These are phyloP conservation scores for Anticlea derivata DNA, from an alignment of 2,888 invertebrate species.

Conservation along the genomic window DNA sequence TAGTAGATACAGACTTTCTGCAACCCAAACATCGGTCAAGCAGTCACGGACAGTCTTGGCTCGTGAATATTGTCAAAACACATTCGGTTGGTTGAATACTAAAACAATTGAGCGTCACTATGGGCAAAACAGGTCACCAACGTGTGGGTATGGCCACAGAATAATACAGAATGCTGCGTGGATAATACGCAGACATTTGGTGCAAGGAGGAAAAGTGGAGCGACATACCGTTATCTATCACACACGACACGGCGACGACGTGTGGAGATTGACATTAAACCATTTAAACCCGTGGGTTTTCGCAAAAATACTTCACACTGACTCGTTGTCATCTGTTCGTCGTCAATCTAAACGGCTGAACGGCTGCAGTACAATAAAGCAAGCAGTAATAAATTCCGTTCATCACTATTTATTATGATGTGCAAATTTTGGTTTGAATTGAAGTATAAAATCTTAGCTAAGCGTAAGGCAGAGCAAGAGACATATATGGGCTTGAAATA, in stretches of 20 bases:
- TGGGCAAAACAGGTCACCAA: constrained; percentile 34
- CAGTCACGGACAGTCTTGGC: constrained; percentile 21
- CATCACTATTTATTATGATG: too few species aligned
- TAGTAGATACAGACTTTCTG: constrained; percentile 15
- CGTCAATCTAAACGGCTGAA: too few species aligned
- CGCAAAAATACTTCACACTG: too few species aligned
- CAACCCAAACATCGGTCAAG: constrained; percentile 13
- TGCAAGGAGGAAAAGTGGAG: constrained; percentile 49
- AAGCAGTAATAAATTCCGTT: too few species aligned
- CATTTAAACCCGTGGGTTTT: not conserved
- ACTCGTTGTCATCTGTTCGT: too few species aligned
- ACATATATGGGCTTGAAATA: too few species aligned
- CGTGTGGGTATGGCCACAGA: constrained; percentile 30
- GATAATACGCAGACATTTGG: constrained; percentile 41
- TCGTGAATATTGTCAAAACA: constrained; percentile 67
- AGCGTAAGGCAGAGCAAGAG: not conserved
- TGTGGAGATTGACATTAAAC: not conserved
- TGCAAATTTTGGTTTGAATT: too few species aligned
- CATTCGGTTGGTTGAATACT: constrained; percentile 42
- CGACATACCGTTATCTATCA: constrained; percentile 41
- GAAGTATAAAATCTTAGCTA: too few species aligned
- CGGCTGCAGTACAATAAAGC: too few species aligned
- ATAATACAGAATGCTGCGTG: constrained; percentile 17
- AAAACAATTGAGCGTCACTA: constrained; percentile 55
- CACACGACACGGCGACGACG: not conserved